These are phyloP conservation scores for Ochotona princeps DNA, from an alignment of 2,113 vertebrate genomes.

Conservation along the genomic window DNA sequence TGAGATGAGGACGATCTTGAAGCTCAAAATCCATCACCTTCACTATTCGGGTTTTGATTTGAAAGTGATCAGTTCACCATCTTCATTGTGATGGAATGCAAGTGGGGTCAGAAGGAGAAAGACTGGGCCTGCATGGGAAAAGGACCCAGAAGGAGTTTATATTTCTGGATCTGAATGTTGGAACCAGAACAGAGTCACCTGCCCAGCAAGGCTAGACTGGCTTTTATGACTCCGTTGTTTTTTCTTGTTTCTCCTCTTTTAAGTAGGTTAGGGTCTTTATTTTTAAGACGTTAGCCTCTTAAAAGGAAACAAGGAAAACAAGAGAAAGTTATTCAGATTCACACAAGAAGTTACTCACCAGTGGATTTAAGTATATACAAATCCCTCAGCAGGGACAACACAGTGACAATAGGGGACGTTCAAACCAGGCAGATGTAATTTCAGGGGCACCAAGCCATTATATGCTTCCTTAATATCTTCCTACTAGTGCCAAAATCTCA, in stretches of 20 bases:
- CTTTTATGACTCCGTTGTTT: neutral
- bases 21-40: neutral
- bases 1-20: neutral
- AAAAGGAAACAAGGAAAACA: too few species aligned
- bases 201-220: too few species aligned
- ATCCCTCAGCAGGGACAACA: neutral
- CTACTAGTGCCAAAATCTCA: neutral
- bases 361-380: rapidly evolving
- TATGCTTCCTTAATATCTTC: neutral
- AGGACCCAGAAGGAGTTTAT: too few species aligned
- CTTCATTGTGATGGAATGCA: too few species aligned
- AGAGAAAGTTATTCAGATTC: neutral
- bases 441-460: neutral
- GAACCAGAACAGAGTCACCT: rapidly evolving
- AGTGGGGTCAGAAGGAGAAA: too few species aligned
- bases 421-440: neutral
- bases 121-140: too few species aligned
- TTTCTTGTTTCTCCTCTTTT: neutral
- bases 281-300: neutral
- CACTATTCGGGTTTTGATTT: neutral
- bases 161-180: neutral
- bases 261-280: neutral
- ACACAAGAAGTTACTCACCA: neutral
- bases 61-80: too few species aligned
- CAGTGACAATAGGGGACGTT: neutral